Percentiles rank a stretch among this genome's conserved stretches.
Conservation (phyloP, 1,140 invertebrate genomes). For the Pristionchus pacificus region DNA sequence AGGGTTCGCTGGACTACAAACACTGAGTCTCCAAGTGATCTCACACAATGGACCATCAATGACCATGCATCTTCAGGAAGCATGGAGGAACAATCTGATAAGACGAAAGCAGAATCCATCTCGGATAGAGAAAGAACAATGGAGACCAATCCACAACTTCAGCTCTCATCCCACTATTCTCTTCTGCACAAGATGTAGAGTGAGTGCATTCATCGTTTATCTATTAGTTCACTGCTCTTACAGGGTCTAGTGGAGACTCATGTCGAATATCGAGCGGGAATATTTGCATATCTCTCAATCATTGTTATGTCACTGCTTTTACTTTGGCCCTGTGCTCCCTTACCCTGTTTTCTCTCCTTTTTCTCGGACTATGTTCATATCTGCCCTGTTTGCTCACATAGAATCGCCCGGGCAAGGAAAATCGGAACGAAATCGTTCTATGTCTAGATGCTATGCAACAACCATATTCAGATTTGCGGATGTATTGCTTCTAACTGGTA, state of each 20-base stretch:
- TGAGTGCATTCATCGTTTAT: conserved; percentile 15
- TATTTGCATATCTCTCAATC: conserved; percentile 42
- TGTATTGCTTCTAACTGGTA: no score
- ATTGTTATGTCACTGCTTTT: conserved; percentile 42
- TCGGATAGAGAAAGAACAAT: conserved; percentile 7
- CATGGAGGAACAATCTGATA: background rate
- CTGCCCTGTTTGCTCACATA: conserved; percentile 43
- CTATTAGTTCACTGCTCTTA: conserved; percentile 9
- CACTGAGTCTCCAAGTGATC: conserved; percentile 6
- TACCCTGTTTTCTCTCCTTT: conserved; percentile 39
- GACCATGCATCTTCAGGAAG: conserved; percentile 12
- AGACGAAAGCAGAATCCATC: conserved; percentile 4
- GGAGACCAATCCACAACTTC: conserved; percentile 46
- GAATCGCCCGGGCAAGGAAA: conserved; percentile 38
- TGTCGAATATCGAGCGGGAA: conserved; percentile 35
- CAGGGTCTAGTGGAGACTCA: conserved; percentile 44
- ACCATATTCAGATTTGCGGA: no score
- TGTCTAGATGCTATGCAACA: no score
- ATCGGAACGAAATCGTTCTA: conserved; percentile 30
- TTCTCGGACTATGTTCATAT: conserved; percentile 46
- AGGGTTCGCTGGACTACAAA: conserved; percentile 26
- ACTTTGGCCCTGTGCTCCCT: conserved; percentile 47
- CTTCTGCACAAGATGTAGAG: conserved; percentile 49
- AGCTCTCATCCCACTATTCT: conserved; percentile 28
- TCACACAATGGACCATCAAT: background rate